phyloP scores from a whole-genome alignment of 2,797 vertebrate species.

The Phataginus tetradactyla region DNA sequence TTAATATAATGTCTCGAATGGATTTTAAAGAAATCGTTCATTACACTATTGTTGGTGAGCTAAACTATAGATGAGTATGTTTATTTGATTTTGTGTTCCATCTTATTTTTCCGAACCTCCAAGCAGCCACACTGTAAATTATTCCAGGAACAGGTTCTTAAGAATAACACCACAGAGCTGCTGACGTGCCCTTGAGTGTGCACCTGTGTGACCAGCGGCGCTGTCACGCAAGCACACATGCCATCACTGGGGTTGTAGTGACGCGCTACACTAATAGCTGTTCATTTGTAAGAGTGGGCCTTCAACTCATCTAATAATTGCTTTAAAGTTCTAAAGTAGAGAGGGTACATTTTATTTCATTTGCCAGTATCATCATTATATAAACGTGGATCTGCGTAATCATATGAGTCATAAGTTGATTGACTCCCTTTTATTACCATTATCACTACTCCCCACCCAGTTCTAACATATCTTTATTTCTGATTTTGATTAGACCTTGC shows the following conservation, averaged over 20 bases:
- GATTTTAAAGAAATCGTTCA: background rate
- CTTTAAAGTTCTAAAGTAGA: background rate
- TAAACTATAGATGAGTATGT: background rate
- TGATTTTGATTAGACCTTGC: conserved; percentile 92
- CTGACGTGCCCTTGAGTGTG: background rate
- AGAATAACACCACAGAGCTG: background rate
- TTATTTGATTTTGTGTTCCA: background rate
- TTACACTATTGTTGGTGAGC: background rate
- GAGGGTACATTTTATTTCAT: background rate
- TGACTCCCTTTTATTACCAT: background rate
- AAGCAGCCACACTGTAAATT: background rate
- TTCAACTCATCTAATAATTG: background rate
- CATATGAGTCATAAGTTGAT: background rate
- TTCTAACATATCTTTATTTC: conserved; percentile 69
- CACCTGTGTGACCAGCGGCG: background rate
- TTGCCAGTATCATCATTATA: background rate
- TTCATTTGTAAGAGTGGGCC: background rate
- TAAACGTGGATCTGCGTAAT: background rate
- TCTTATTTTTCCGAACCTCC: conserved; percentile 29
- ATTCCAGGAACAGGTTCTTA: background rate
- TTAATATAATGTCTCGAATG: background rate
- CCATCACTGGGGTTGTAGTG: background rate
- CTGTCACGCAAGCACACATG: background rate
- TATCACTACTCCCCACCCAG: background rate
- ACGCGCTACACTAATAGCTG: background rate